Evolutionary conservation across 2,113 vertebrate species (phyloP).

Genomic region (Cryptomyrus ogoouensis): DNA sequence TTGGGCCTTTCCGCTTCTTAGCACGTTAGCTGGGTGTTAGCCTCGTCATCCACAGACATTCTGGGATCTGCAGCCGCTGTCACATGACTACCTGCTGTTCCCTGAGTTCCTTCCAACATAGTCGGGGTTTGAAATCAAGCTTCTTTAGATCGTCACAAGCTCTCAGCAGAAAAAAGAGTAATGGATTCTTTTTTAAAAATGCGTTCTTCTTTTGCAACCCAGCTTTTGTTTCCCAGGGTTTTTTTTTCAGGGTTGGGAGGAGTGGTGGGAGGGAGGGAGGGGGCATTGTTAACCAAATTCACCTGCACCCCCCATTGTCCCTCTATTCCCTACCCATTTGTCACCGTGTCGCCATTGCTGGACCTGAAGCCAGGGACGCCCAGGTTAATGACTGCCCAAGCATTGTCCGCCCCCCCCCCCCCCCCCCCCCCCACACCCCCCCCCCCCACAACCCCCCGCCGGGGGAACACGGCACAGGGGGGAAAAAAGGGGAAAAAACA

Average conservation of each 20-base stretch:
- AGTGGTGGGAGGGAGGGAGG: neutral
- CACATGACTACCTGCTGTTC: neutral
- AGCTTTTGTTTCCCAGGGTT: neutral
- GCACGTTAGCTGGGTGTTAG: neutral
- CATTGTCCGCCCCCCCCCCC: neutral
- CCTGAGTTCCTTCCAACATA: neutral
- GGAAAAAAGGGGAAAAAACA: too few relatives aligned
- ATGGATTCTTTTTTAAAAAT: neutral
- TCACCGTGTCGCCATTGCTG: conserved; percentile 9
- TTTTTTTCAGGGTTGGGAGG: neutral
- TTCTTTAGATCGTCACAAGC: neutral
- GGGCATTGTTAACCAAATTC: conserved; percentile 22
- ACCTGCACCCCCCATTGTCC: conserved; percentile 4
- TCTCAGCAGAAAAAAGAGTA: neutral
- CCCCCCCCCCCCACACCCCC: too few relatives aligned
- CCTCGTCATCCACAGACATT: neutral
- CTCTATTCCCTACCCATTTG: conserved; percentile 16
- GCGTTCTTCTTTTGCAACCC: neutral
- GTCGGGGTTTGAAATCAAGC: neutral
- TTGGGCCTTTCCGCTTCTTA: neutral
- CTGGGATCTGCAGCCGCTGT: neutral
- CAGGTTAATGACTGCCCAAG: conserved; percentile 26
- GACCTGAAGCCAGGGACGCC: neutral
- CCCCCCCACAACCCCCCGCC: neutral
- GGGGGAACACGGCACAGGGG: too few relatives aligned